Percentiles rank a stretch among this genome's conserved stretches.
Conservation (phyloP, 2,113 vertebrate genomes). For the Oncorhynchus tshawytscha region DNA sequence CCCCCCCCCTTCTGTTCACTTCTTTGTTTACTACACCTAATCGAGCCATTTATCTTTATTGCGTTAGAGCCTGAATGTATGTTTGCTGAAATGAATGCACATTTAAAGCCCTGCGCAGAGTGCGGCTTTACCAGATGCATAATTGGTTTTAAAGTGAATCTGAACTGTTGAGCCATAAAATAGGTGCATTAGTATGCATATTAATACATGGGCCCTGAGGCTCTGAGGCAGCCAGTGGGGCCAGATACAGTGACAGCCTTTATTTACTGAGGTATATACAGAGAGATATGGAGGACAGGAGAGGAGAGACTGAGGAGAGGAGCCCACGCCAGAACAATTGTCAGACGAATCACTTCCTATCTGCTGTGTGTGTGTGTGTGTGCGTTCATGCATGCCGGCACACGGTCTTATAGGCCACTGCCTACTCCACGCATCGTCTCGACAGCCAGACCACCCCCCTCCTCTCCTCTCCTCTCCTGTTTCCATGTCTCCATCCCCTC, state of each 20-base stretch:
- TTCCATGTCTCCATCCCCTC: background rate
- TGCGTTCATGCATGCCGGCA: too few relatives aligned
- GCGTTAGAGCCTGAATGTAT: constrained; percentile 61
- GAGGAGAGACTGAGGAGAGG: background rate
- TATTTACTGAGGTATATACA: constrained; percentile 41
- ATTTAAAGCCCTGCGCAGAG: constrained; percentile 49
- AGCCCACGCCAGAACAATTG: constrained; percentile 20
- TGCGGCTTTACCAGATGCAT: constrained; percentile 61
- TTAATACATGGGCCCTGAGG: constrained; percentile 50
- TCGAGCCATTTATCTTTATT: constrained; percentile 67
- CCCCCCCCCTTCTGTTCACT: constrained; percentile 11
- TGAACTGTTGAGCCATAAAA: constrained; percentile 66
- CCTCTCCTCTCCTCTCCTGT: background rate
- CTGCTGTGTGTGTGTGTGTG: background rate
- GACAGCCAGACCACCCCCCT: background rate
- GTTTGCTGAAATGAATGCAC: constrained; percentile 65
- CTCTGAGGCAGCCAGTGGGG: constrained; percentile 33
- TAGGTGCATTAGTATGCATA: constrained; percentile 66
- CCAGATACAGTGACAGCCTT: constrained; percentile 52
- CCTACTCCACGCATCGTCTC: background rate
- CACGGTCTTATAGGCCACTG: too few relatives aligned
- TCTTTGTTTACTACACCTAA: constrained; percentile 61
- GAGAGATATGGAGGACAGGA: background rate
- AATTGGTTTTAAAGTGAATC: constrained; percentile 68
- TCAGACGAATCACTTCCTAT: constrained; percentile 18